Evolutionary conservation across 2,113 vertebrate species (phyloP).

Genomic region (Odocoileus hemionus): DNA sequence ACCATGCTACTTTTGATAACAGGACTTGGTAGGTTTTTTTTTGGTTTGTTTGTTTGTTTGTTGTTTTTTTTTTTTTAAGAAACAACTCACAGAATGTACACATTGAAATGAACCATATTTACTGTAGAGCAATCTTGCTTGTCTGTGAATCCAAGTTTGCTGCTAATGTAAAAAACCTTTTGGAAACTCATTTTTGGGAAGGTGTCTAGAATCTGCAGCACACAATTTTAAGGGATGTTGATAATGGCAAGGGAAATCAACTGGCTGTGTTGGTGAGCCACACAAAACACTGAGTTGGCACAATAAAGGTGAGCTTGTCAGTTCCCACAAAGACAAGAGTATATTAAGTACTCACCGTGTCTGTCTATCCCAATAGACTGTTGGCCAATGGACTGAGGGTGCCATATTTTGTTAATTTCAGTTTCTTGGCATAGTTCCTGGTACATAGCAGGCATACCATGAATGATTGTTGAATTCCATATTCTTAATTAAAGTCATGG

Average conservation of each 20-base stretch:
- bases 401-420: not conserved
- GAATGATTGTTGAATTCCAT: not conserved
- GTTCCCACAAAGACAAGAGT: not conserved
- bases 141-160: not conserved
- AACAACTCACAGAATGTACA: not conserved
- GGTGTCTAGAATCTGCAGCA: not conserved
- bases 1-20: not conserved
- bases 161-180: not conserved
- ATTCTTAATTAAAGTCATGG: conserved; percentile 7
- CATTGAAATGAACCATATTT: not conserved
- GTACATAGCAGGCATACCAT: not conserved
- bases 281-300: not conserved
- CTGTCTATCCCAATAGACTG: not conserved
- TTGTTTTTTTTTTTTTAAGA: not conserved
- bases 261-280: not conserved
- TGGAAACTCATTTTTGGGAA: not conserved
- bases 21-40: not conserved
- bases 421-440: not conserved
- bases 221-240: not conserved
- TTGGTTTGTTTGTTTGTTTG: fast-evolving
- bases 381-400: not conserved
- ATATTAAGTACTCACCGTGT: fast-evolving
- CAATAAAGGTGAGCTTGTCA: not conserved
- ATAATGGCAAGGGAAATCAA: not conserved
- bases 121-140: not conserved